Base-by-base conservation (phyloP, 2,888 invertebrate species). In the Dimorphilus gyrociliatus region DNA sequence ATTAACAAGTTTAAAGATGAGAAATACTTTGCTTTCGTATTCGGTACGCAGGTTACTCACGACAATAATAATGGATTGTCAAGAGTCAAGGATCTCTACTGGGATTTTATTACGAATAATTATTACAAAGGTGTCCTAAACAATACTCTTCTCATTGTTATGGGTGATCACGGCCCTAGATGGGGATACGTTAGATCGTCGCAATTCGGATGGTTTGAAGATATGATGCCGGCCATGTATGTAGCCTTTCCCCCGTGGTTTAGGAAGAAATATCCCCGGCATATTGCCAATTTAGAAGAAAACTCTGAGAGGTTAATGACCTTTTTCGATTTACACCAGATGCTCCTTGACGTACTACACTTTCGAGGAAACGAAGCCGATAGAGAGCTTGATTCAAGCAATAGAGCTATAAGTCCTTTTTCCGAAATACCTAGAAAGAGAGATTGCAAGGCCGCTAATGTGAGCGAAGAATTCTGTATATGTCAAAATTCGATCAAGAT, bases 131-230 rank as follows among this genome's bases (percentile, higher is more conserved):
- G 46, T 19, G 32, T 44, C 33, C 42, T 58, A 17, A 45, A 50
- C 19, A 50, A 55, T 32, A 53, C 55, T 1, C 21, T 57, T 13
- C 23, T 56, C 10, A 37, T 56, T 12, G 34, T 56, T 5, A 48
- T 57, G 46, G 45, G 44, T 2, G 58, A 58, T 31, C 56, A 57
- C 38, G 58, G 58, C 4, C 48, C 51, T 3, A 33, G 53, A 10
- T 50, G 51, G 29, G 47, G 47, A 14, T 37, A 38, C 16, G 46
- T 53, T 6, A 38, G 55, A 5, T 31, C 42, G 17, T 49, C 53
- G 1, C 41, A 50, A 5, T 51, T 53, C 27, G 55, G 55, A 4
- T 54, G 54, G 35, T 41, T 53, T 16, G 54, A 56, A 31, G 56
- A 56, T 29, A 37, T 55, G 13, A 40, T 55, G n/a, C 58, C 58